These are phyloP conservation scores for Terrapene triunguis DNA, from an alignment of 2,113 vertebrate species.

Conservation along the genomic window DNA sequence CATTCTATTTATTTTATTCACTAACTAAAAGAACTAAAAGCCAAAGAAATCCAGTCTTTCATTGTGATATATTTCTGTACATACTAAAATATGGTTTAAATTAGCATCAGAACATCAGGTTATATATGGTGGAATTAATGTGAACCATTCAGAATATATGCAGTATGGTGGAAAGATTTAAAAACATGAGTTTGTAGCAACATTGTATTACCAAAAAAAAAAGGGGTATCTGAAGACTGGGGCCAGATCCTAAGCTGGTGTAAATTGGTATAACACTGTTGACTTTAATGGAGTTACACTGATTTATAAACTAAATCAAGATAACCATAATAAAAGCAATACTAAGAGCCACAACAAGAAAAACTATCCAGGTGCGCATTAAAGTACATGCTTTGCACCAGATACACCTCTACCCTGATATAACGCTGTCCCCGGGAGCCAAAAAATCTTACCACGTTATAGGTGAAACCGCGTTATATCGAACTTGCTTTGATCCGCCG, in stretches of 20 bases:
- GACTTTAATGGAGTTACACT: background rate
- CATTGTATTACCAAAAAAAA: background rate
- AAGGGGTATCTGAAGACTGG: background rate
- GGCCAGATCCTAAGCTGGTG: background rate
- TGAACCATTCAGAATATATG: background rate
- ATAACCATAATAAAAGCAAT: background rate
- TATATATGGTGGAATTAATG: slow-evolving; percentile 19
- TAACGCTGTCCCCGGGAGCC: too few relatives aligned
- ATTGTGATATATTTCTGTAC: slow-evolving; percentile 38
- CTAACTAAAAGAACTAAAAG: slow-evolving; percentile 59
- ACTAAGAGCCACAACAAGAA: background rate
- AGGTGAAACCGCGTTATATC: too few relatives aligned
- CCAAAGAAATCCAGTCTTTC: slow-evolving; percentile 30
- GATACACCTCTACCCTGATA: background rate
- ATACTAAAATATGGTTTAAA: slow-evolving; percentile 56
- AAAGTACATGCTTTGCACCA: background rate
- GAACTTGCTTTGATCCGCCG: too few relatives aligned
- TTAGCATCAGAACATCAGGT: slow-evolving; percentile 41
- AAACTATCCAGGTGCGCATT: background rate
- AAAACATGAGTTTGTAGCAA: background rate
- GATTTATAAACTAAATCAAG: background rate
- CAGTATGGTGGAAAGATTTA: slow-evolving; percentile 33
- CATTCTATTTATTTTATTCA: slow-evolving; percentile 31
- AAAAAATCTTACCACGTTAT: too few relatives aligned
- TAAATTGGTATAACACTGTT: background rate